Evolutionary conservation across 2,797 vertebrate species (phyloP), one percentile per base, ranked within the genome.

Genomic region (Odontamblyopus lacepedii): DNA sequence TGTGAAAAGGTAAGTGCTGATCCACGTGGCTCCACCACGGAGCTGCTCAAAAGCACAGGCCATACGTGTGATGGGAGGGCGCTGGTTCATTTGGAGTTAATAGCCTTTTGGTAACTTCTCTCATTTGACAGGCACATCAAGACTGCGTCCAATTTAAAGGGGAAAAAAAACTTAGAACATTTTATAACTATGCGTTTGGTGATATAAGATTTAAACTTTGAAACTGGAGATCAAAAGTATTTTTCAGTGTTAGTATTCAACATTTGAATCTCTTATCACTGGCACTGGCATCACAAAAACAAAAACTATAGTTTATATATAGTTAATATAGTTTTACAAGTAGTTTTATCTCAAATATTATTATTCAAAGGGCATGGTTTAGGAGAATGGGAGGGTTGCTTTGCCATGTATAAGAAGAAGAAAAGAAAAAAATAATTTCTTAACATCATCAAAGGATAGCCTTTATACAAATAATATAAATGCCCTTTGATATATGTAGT

Each of bases 1-100:
- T 67, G 50, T 67, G 65, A 67, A 67, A 67, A 67, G 65, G 65
- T 67, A 66, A 66, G 41, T 18, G 65, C 29, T 67, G 32, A 53
- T 53, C 65, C 65, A 67, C 18, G 65, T 53, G 65, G 18, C 48
- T 32, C 50, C 19, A 67, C 27, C 9, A 16, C 4, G 11, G 65
- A 27, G 19, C 27, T 32, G 15, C n/a, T 64, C 15, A 66, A 51
- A 30, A 29, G 26, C 26, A 50, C 13, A 48, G 13, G 18, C 18
- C n/a, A n/a, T 35, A 38, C 18, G 26, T 27, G 26, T 50, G 64
- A 66, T 51, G 44, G 26, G 50, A 51, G 64, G 64, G 29, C 44
- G 16, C 27, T 5, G 64, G 64, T 66, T 66, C 64, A 51, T 51
- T 66, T 66, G 16, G 29, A 51, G 44, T 51, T 50, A 50, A 66